These are phyloP conservation scores for Vanacampus margaritifer DNA, from an alignment of 2,113 vertebrate species.

Conservation along the genomic window DNA sequence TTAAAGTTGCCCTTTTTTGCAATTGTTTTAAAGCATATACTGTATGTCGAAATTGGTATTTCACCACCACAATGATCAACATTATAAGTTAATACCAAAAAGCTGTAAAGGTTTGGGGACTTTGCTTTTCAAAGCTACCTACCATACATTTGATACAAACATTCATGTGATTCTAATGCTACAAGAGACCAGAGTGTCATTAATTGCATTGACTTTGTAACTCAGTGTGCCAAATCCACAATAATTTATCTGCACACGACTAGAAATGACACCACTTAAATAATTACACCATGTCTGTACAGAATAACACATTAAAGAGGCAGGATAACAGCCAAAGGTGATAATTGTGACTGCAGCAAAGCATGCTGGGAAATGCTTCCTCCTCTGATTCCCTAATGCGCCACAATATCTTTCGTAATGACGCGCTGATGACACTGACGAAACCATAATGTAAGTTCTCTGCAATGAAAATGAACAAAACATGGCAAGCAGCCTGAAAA, in stretches of 20 bases:
- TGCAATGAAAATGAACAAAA: too few relatives aligned
- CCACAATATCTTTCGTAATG: too few relatives aligned
- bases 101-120: too few relatives aligned
- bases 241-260: neutral
- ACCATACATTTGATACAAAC: neutral
- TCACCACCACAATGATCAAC: too few relatives aligned
- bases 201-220: neutral
- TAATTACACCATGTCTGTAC: constrained; percentile 5
- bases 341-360: neutral
- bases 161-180: neutral
- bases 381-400: neutral
- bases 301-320: constrained; percentile 35
- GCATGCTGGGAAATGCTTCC: neutral
- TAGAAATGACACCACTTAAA: neutral
- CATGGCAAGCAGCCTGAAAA: too few relatives aligned
- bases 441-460: too few relatives aligned
- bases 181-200: neutral
- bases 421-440: too few relatives aligned
- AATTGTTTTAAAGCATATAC: too few relatives aligned
- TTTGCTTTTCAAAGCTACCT: too few relatives aligned
- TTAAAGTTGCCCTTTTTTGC: too few relatives aligned
- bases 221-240: neutral
- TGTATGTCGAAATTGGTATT: too few relatives aligned
- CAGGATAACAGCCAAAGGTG: constrained; percentile 32
- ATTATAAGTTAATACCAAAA: too few relatives aligned